Base-by-base conservation (phyloP, 2,113 vertebrate genomes). In the Sturnira hondurensis region DNA sequence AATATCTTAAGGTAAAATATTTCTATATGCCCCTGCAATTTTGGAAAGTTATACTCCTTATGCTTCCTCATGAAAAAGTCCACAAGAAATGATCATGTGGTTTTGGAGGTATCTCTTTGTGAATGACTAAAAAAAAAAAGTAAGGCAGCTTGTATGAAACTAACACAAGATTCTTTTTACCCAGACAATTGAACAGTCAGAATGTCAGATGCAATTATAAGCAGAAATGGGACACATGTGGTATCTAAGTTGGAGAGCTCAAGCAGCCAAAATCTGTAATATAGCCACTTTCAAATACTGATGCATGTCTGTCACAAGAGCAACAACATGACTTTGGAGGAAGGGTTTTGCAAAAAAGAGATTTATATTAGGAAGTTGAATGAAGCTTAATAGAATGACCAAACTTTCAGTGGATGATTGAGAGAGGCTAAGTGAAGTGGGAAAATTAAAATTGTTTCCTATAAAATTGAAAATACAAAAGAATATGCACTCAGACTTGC, bases 391-490 rank as follows among this genome's bases (percentile, higher is more conserved):
- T 47, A 93, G 47, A 94, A 93, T 28, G 61, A 41, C 31, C 84
- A 45, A 71, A 89, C 26, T 61, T 92, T 52, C 50, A 93, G 50
- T 54, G 26, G 36, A 33, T 52, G 87, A 87, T 71, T 93, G 26
- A 84, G 52, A 96, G 6, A 73, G 54, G 38, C 67, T 68, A 94
- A 94, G 22, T 89, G 28, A 92, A 93, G 56, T 19, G 5, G 56
- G 85, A 96, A 95, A 94, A 96, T 86, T 95, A 95, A 84, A 96
- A 88, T 41, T 70, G 17, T 89, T 96, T 93, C 26, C 58, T 77
- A 54, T 85, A 76, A 95, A 95, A 81, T 38, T 61, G 52, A 96
- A 93, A 96, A 93, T 91, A 82, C 41, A 84, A 89, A 67, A 96
- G 50, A 89, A 84, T 58, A 73, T 82, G 77, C 70, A 93, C 84